Conservation (phyloP, 2,888 invertebrate species). For the Lysandra bellargus region DNA sequence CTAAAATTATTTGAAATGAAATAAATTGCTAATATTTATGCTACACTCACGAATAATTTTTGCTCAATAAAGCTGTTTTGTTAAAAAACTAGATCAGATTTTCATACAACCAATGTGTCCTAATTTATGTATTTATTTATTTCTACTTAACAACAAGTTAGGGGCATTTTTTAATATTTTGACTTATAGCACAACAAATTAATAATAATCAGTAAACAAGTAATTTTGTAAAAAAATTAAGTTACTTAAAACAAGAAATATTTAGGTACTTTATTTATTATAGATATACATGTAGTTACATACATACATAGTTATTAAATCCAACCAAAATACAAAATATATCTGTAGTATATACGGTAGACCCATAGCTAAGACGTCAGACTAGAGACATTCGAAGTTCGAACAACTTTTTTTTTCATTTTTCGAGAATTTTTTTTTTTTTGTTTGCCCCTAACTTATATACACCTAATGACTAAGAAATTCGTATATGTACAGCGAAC, state of each 20-base stretch:
- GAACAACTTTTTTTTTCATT: not conserved
- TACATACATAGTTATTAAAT: not conserved
- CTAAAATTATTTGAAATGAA: not conserved
- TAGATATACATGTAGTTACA: not conserved
- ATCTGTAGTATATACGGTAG: not conserved
- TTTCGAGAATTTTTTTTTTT: not conserved
- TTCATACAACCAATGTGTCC: constrained; percentile 47
- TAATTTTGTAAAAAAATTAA: not conserved
- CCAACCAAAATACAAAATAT: not conserved
- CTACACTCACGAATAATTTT: constrained; percentile 33
- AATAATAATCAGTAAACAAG: no score
- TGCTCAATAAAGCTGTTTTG: constrained; percentile 51
- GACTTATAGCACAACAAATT: no score
- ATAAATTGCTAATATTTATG: not conserved
- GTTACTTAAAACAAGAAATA: no score
- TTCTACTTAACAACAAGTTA: not conserved
- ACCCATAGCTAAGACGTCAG: not conserved
- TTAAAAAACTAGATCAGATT: constrained; percentile 42
- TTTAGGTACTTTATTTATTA: not conserved
- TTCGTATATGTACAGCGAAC: constrained; percentile 58
- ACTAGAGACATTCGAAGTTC: not conserved
- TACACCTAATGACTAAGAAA: constrained; percentile 55
- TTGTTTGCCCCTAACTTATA: constrained; percentile 15
- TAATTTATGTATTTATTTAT: not conserved
- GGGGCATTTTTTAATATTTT: not conserved